These are phyloP conservation scores for Poeciliopsis retropinna DNA, from an alignment of 2,113 vertebrate genomes.

Conservation along the genomic window DNA sequence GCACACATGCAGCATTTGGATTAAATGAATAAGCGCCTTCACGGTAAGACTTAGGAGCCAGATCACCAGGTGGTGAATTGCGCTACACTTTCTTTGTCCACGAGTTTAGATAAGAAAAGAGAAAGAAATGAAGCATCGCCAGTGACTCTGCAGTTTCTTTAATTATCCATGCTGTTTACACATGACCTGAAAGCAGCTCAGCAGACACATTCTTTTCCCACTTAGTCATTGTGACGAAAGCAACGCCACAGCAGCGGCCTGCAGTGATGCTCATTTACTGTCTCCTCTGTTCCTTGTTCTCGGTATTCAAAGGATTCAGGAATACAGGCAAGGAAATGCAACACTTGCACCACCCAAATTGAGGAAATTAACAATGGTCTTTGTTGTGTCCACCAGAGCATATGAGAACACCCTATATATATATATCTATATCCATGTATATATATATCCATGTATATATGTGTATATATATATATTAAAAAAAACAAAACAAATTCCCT, in stretches of 20 bases:
- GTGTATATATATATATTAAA: too few relatives aligned
- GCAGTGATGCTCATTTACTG: conserved; percentile 29
- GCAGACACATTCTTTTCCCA: conserved; percentile 9
- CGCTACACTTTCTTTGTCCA: conserved; percentile 5
- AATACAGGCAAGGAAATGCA: neutral
- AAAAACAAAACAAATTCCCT: too few relatives aligned
- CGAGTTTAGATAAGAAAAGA: conserved; percentile 3
- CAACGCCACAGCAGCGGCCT: conserved; percentile 12
- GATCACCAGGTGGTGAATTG: conserved; percentile 21
- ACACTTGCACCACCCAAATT: conserved; percentile 7
- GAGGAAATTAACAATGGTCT: neutral
- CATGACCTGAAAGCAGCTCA: conserved; percentile 15
- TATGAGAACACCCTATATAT: neutral
- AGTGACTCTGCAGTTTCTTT: conserved; percentile 16
- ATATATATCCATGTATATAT: too few relatives aligned
- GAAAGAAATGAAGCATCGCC: neutral
- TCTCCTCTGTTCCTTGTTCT: neutral
- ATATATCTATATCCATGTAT: too few relatives aligned
- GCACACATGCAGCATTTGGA: conserved; percentile 1
- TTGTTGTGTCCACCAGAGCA: neutral
- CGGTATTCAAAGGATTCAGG: conserved; percentile 11
- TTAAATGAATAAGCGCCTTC: conserved; percentile 9
- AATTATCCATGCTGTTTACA: conserved; percentile 23
- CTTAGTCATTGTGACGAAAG: conserved; percentile 22
- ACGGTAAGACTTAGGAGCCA: neutral